Evolutionary conservation across 2,113 vertebrate genomes (phyloP).

Genomic region (Pteropus alecto): DNA sequence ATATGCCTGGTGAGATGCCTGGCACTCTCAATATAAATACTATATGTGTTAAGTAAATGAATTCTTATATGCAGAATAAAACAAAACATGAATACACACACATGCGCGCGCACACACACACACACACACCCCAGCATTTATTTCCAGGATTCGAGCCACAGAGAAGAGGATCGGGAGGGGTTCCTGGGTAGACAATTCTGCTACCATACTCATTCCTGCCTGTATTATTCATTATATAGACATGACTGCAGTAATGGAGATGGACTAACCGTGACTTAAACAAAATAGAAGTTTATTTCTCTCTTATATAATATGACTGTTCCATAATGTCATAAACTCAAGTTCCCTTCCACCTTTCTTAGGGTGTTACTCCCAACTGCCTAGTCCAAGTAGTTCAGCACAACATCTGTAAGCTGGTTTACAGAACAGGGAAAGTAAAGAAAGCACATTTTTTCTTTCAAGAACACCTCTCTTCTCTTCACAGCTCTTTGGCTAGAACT

Average conservation of each 20-base stretch:
- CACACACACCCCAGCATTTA: background rate
- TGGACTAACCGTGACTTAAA: background rate
- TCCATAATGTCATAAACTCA: background rate
- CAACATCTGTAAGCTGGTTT: background rate
- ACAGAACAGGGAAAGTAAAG: background rate
- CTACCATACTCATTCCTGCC: background rate
- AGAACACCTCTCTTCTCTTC: background rate
- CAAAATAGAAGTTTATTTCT: slow-evolving; percentile 1
- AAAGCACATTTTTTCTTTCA: background rate
- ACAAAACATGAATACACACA: background rate
- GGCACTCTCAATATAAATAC: background rate
- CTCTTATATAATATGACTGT: background rate
- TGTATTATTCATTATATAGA: background rate
- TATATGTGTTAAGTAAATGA: background rate
- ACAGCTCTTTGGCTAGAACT: background rate
- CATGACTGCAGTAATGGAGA: background rate
- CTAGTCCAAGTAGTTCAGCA: background rate
- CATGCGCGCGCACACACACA: background rate
- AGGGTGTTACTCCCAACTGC: background rate
- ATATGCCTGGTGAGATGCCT: background rate
- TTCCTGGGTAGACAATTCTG: background rate
- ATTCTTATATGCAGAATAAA: background rate
- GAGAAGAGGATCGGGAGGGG: background rate
- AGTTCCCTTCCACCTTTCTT: background rate
- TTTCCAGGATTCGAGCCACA: background rate